A percentile compares a stretch with the other conserved stretches of the same genome.
These are phyloP conservation scores for Calidris pygmaea DNA, from an alignment of 2,113 vertebrate genomes.

Conservation along the genomic window DNA sequence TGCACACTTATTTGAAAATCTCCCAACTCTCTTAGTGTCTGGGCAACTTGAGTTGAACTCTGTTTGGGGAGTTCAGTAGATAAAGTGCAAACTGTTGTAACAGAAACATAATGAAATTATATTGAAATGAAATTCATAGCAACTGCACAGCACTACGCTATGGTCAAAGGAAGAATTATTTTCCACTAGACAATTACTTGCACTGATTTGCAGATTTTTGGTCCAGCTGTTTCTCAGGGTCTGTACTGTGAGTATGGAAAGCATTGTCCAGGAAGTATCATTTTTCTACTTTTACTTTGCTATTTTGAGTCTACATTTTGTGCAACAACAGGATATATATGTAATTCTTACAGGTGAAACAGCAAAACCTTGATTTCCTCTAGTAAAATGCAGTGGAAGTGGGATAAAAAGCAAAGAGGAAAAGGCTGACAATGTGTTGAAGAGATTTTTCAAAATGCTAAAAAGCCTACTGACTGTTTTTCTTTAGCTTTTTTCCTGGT, in stretches of 20 bases:
- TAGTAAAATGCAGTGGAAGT: background rate
- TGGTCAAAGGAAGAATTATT: background rate
- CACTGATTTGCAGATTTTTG: background rate
- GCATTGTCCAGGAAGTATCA: background rate
- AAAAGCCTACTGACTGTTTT: background rate
- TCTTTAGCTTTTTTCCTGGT: background rate
- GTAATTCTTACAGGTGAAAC: background rate
- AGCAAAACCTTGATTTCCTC: background rate
- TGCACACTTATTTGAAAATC: background rate
- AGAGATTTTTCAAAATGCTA: background rate
- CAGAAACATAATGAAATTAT: background rate
- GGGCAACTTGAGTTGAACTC: background rate
- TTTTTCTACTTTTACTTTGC: background rate
- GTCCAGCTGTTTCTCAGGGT: background rate
- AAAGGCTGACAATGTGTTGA: background rate
- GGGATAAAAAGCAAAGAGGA: background rate
- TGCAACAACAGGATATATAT: background rate
- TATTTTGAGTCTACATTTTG: background rate
- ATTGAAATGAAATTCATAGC: background rate
- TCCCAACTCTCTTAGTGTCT: too few relatives aligned
- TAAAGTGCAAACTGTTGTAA: background rate
- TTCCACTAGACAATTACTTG: background rate
- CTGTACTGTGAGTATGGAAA: background rate
- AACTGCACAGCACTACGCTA: background rate
- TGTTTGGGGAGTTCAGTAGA: background rate